phyloP scores from a whole-genome alignment of 2,113 vertebrate species.

The Amia ocellicauda region DNA sequence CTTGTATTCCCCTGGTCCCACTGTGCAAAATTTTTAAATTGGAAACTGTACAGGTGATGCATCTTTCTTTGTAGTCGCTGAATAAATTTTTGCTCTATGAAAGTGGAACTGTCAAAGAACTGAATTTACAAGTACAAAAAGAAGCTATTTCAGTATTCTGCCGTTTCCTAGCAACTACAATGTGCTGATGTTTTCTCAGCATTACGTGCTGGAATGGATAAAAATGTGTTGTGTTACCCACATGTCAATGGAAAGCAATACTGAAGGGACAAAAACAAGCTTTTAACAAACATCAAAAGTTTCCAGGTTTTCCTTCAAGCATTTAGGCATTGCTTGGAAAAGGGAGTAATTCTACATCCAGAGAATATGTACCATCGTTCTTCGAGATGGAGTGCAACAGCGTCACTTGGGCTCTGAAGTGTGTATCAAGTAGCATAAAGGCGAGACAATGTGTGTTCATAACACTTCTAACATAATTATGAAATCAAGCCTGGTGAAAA shows the following conservation, averaged over 20 bases:
- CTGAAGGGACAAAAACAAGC: background rate
- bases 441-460: no score
- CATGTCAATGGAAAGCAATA: slow-evolving; percentile 31
- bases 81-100: slow-evolving; percentile 46
- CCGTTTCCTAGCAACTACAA: slow-evolving; percentile 59
- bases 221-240: slow-evolving; percentile 43
- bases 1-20: slow-evolving; percentile 22
- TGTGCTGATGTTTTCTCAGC: slow-evolving; percentile 45
- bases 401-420: no score
- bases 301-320: background rate
- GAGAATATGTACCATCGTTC: no score
- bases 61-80: slow-evolving; percentile 40
- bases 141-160: slow-evolving; percentile 40
- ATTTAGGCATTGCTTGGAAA: background rate
- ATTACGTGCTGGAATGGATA: slow-evolving; percentile 39
- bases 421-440: no score
- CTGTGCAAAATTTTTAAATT: slow-evolving; percentile 39
- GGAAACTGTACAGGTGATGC: slow-evolving; percentile 40
- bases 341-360: no score
- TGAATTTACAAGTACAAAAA: slow-evolving; percentile 51
- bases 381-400: no score
- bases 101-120: slow-evolving; percentile 42
- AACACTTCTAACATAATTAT: no score
- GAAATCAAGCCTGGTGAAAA: no score
- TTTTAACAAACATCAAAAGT: background rate